A percentile compares a stretch with the other conserved stretches of the same genome.
These are phyloP conservation scores for Diorhabda carinulata DNA, from an alignment of 1,140 invertebrate genomes.

Conservation along the genomic window DNA sequence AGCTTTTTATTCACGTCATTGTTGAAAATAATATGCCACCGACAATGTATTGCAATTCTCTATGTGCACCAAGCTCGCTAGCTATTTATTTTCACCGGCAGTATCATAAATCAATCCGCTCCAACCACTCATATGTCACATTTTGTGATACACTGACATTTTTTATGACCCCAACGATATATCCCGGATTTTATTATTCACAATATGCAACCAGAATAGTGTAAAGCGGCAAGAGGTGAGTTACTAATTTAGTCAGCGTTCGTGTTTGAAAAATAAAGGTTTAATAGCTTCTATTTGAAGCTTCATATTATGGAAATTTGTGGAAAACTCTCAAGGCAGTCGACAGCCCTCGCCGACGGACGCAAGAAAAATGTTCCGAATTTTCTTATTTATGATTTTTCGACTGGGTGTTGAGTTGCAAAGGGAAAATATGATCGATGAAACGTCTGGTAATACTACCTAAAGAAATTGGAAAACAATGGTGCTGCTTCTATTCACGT, in stretches of 20 bases:
- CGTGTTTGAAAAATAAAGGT: background rate
- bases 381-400: conserved; percentile 1
- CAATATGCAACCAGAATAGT: background rate
- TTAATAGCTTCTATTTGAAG: background rate
- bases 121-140: background rate
- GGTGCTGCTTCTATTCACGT: background rate
- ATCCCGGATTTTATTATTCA: background rate
- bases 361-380: background rate
- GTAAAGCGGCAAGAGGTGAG: background rate
- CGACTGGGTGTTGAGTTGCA: conserved; percentile 1
- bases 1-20: too few species aligned
- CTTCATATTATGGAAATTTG: conserved; percentile 2
- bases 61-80: too few species aligned
- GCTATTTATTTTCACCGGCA: too few species aligned
- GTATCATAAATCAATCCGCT: background rate
- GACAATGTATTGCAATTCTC: too few species aligned
- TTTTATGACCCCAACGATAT: background rate
- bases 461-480: conserved; percentile 1
- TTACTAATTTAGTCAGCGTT: background rate
- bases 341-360: background rate
- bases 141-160: background rate
- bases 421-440: background rate
- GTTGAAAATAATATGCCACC: too few species aligned
- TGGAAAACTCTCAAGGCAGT: background rate
- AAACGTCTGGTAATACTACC: background rate